These are phyloP conservation scores for Nipponacmea schrenckii DNA, from an alignment of 2,888 invertebrate genomes.

Conservation along the genomic window DNA sequence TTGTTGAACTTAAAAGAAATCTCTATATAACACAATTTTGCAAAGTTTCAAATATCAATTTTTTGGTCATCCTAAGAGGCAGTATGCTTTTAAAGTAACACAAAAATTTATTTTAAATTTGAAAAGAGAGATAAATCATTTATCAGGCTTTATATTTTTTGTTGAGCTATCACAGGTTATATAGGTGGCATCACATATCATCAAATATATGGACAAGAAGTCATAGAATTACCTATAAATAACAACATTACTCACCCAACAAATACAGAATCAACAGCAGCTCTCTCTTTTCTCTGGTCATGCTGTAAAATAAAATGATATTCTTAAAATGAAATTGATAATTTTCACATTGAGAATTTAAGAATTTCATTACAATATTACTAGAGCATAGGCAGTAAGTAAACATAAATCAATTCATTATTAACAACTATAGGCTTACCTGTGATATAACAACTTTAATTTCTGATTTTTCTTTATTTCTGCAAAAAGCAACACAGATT, in stretches of 20 bases:
- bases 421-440: conserved; percentile 34
- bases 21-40: too few species aligned
- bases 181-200: too few species aligned
- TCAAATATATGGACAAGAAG: too few species aligned
- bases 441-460: conserved; percentile 48
- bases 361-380: not conserved
- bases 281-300: conserved; percentile 59
- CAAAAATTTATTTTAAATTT: too few species aligned
- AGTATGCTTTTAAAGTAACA: too few species aligned
- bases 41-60: too few species aligned
- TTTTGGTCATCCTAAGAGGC: too few species aligned
- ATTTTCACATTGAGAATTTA: not conserved
- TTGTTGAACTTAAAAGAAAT: too few species aligned
- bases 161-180: too few species aligned
- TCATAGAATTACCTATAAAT: not conserved
- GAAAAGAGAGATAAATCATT: too few species aligned
- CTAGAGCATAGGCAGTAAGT: conserved; percentile 5
- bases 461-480: conserved; percentile 36
- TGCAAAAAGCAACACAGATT: conserved; percentile 30
- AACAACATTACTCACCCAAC: conserved; percentile 48
- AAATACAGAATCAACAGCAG: conserved; percentile 67
- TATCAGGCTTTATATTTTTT: too few species aligned
- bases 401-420: conserved; percentile 22
- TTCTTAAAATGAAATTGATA: not conserved
- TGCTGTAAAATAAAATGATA: conserved; percentile 37